Evolutionary conservation across 2,888 invertebrate genomes (phyloP).

Genomic region (Steinernema hermaphroditum): DNA sequence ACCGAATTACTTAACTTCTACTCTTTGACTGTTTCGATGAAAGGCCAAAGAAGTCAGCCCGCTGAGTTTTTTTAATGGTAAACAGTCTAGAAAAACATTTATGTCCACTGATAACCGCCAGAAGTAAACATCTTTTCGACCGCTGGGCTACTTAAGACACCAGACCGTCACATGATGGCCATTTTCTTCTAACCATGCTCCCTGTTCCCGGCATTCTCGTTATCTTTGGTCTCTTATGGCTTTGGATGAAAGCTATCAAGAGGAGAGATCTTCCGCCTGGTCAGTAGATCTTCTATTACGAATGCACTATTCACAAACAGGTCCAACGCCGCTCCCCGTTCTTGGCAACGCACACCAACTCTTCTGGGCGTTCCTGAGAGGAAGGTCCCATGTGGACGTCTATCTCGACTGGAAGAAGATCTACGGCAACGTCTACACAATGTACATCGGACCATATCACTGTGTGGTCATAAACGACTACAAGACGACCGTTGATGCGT

Average conservation of each 20-base stretch:
- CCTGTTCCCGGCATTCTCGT: not conserved
- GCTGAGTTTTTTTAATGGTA: not conserved
- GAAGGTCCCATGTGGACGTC: conserved; percentile 12
- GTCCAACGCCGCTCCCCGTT: conserved; percentile 1
- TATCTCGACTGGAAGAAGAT: conserved; percentile 1
- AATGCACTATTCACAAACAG: not conserved
- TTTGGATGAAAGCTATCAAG: not conserved
- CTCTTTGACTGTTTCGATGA: too few relatives aligned
- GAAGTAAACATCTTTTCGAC: too few relatives aligned
- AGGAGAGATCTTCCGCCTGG: conserved; percentile 16
- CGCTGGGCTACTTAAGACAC: not conserved
- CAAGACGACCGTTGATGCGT: conserved; percentile 10
- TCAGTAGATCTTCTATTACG: not conserved
- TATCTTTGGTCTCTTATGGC: not conserved
- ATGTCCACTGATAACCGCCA: not conserved
- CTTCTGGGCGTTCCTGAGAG: not conserved
- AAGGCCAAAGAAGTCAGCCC: too few relatives aligned
- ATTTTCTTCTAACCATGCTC: not conserved
- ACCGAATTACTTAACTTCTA: too few relatives aligned
- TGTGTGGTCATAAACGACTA: conserved; percentile 20
- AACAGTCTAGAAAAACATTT: conserved; percentile 8
- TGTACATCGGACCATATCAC: conserved; percentile 23
- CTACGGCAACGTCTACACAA: conserved; percentile 25
- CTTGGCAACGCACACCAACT: conserved; percentile 16
- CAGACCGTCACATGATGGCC: not conserved